Percentiles rank a stretch among this genome's conserved stretches.
Conservation (phyloP, 2,797 vertebrate species). For the Molossus alvarezi region DNA sequence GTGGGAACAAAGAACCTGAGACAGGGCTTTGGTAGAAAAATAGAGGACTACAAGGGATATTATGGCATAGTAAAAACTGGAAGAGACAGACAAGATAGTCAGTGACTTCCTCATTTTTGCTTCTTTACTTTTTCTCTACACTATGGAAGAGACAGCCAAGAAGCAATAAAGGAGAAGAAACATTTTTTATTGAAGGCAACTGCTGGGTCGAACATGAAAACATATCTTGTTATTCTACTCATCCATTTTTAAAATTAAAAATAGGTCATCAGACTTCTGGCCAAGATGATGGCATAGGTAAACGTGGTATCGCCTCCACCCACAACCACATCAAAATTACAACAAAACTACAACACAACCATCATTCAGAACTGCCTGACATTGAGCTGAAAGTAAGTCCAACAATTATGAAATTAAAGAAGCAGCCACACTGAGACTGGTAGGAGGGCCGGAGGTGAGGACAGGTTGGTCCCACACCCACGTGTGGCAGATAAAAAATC, state of each 20-base stretch:
- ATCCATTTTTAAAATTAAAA: slow-evolving; percentile 41
- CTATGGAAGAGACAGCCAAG: background rate
- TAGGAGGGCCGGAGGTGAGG: no score
- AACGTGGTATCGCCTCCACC: no score
- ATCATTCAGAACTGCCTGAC: no score
- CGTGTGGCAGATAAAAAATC: no score
- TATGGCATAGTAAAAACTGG: background rate
- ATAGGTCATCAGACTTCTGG: background rate
- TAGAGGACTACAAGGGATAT: background rate
- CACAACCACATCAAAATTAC: no score
- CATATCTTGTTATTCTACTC: background rate
- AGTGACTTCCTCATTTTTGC: slow-evolving; percentile 12
- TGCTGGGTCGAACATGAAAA: slow-evolving; percentile 20
- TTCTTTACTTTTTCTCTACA: slow-evolving; percentile 22
- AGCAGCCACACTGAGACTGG: no score
- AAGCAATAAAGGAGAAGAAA: background rate
- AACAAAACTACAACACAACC: no score
- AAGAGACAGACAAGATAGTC: background rate
- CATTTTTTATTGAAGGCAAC: background rate
- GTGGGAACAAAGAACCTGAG: slow-evolving; percentile 13
- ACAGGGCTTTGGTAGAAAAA: background rate
- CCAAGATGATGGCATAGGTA: no score
- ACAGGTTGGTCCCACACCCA: no score
- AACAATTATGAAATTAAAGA: no score
- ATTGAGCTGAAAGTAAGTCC: no score